phyloP scores from a whole-genome alignment of 2,797 vertebrate species.

The Rhinoraja longicauda region DNA sequence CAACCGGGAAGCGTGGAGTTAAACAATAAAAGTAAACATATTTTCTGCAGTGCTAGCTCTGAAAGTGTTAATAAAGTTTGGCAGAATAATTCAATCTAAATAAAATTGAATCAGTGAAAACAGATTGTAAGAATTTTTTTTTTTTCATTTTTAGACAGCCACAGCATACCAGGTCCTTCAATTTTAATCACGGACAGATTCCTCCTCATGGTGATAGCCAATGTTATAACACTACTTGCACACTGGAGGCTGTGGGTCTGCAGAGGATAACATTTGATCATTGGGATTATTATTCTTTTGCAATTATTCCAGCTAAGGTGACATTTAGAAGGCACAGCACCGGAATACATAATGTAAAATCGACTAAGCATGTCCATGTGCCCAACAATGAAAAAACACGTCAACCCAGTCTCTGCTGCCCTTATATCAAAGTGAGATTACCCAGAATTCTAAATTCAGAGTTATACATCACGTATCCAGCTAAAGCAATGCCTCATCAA shows the following conservation, averaged over 20 bases:
- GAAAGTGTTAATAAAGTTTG: background rate
- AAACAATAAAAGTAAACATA: background rate
- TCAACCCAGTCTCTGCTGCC: background rate
- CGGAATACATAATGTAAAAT: conserved; percentile 10
- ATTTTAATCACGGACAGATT: conserved; percentile 55
- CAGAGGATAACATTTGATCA: conserved; percentile 28
- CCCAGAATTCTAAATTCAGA: background rate
- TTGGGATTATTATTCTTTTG: conserved; percentile 26
- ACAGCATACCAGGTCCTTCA: conserved; percentile 45
- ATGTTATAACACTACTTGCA: background rate
- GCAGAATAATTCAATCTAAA: conserved; percentile 56
- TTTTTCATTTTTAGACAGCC: conserved; percentile 54
- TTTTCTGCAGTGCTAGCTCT: background rate
- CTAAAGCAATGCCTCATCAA: background rate
- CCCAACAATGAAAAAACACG: conserved; percentile 11
- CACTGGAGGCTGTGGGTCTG: background rate
- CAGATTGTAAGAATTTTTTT: conserved; percentile 56
- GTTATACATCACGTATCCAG: background rate
- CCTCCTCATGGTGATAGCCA: conserved; percentile 43
- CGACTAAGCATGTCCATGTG: background rate
- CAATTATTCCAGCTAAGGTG: background rate
- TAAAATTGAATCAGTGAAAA: conserved; percentile 52
- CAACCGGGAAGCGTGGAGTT: background rate
- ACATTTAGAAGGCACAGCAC: conserved; percentile 24
- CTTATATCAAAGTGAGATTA: background rate